These are phyloP conservation scores for Amphipyra berbera DNA, from an alignment of 2,888 invertebrate species.

Conservation along the genomic window DNA sequence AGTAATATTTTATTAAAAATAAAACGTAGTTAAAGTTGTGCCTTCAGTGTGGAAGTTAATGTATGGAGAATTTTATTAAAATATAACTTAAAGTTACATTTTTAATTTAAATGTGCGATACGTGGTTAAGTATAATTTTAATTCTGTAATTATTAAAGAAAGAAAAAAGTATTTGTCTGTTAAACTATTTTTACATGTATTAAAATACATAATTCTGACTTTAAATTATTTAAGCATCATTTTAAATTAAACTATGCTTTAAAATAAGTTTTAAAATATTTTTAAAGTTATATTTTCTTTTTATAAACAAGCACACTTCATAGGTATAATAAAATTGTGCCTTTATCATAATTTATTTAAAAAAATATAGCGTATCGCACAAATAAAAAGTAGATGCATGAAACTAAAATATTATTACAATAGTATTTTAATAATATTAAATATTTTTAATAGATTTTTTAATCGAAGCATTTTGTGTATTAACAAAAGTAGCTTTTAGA, in stretches of 20 bases:
- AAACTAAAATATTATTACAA: conserved; percentile 38
- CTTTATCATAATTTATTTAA: conserved; percentile 2
- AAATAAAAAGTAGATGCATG: conserved; percentile 45
- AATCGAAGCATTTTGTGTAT: conserved; percentile 55
- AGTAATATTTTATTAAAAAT: conserved; percentile 16
- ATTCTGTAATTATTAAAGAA: not conserved
- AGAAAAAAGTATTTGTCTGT: too few species aligned
- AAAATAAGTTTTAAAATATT: too few species aligned
- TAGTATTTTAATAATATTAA: conserved; percentile 46
- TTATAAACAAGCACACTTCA: too few species aligned
- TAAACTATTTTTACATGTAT: too few species aligned
- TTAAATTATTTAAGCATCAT: too few species aligned
- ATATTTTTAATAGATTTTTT: conserved; percentile 44
- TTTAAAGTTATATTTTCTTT: too few species aligned
- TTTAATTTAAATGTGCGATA: conserved; percentile 37
- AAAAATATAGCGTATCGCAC: conserved; percentile 35
- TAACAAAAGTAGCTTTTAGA: conserved; percentile 52
- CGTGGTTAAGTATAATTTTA: not conserved
- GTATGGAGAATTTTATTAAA: conserved; percentile 26
- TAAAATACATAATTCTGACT: too few species aligned
- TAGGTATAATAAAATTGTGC: conserved; percentile 30
- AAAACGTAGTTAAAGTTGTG: conserved; percentile 27
- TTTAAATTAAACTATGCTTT: too few species aligned
- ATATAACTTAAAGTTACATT: conserved; percentile 22
- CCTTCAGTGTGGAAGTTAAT: conserved; percentile 30